A percentile compares a stretch with the other conserved stretches of the same genome.
Evolutionary conservation across 23 tunicate species (phyloP).

Genomic region (Botrylloides violaceus): DNA sequence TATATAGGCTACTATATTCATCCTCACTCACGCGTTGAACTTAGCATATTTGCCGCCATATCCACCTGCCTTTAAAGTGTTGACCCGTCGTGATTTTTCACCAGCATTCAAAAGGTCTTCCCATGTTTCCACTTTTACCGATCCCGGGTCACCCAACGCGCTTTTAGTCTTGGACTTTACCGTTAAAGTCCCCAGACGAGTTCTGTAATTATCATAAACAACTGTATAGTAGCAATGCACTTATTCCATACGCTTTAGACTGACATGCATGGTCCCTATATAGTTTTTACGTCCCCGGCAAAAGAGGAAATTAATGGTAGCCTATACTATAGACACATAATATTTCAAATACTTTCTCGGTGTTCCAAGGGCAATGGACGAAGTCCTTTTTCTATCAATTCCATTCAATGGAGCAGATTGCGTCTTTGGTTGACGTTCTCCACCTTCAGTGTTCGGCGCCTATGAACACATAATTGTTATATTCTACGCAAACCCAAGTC

Average conservation of each 20-base stretch:
- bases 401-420: not conserved
- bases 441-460: not conserved
- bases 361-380: conserved; percentile 1
- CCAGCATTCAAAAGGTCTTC: conserved; percentile 53
- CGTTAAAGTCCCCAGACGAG: conserved; percentile 29
- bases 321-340: not conserved
- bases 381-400: conserved; percentile 10
- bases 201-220: conserved; percentile 24
- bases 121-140: conserved; percentile 61
- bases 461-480: too few relatives aligned
- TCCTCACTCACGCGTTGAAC: too few relatives aligned
- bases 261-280: too few relatives aligned
- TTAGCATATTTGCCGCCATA: conserved; percentile 12
- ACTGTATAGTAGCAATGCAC: too few relatives aligned
- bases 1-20: too few relatives aligned
- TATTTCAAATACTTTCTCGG: not conserved
- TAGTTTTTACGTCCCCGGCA: too few relatives aligned
- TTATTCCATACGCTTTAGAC: too few relatives aligned
- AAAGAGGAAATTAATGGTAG: too few relatives aligned
- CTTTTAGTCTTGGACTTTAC: conserved; percentile 16
- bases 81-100: conserved; percentile 15
- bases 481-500: too few relatives aligned
- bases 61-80: conserved; percentile 3
- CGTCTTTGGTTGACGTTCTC: not conserved
- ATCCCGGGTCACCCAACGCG: conserved; percentile 2